Conservation (phyloP, 2,888 invertebrate genomes). For the Clepsis dumicolana region DNA sequence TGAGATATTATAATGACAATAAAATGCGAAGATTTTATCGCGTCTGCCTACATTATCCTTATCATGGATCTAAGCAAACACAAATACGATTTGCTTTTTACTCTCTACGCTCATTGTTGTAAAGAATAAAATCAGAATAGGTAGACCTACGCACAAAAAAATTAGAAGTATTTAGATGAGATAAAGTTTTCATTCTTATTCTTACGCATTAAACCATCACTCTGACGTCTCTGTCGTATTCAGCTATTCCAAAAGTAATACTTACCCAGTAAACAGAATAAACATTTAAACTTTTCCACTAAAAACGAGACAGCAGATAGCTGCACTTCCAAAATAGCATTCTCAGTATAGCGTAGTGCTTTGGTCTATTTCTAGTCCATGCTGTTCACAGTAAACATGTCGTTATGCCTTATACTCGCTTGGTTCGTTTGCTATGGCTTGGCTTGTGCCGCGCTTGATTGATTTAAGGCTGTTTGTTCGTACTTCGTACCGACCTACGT, state of each 20-base stretch:
- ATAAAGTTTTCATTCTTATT: not conserved
- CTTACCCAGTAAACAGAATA: no score
- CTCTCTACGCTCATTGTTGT: not conserved
- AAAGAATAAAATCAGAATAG: not conserved
- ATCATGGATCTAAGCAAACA: constrained; percentile 18
- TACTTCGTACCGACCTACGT: constrained; percentile 46
- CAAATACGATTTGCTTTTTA: not conserved
- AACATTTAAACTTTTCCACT: not conserved
- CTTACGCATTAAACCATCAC: not conserved
- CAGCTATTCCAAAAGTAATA: not conserved
- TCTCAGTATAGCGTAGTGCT: constrained; percentile 1
- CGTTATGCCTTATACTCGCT: constrained; percentile 16
- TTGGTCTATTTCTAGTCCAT: constrained; percentile 29
- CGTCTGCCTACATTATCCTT: constrained; percentile 14
- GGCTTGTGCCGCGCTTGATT: constrained; percentile 26
- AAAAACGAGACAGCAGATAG: constrained; percentile 22
- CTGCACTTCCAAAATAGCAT: constrained; percentile 32
- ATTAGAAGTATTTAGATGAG: not conserved
- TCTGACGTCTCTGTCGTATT: not conserved
- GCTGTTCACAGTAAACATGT: constrained; percentile 7
- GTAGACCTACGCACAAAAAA: not conserved
- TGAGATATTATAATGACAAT: constrained; percentile 20
- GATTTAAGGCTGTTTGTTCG: constrained; percentile 44
- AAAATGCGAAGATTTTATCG: constrained; percentile 13
- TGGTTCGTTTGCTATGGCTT: constrained; percentile 21